A percentile compares a stretch with the other conserved stretches of the same genome.
phyloP scores from a whole-genome alignment of 2,888 invertebrate genomes.

The Dynastes maya region DNA sequence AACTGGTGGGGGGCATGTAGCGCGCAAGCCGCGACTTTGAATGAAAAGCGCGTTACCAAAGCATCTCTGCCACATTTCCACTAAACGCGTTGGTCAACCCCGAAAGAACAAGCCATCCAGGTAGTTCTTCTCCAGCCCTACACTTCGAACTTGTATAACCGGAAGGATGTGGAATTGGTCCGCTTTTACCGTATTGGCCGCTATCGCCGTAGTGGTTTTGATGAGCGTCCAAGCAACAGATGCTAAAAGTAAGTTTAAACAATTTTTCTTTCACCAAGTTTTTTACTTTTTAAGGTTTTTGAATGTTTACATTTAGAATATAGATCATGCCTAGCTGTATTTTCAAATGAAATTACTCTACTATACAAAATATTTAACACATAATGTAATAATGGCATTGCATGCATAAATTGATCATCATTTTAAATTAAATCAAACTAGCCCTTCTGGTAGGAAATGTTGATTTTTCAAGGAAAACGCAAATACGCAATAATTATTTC shows the following conservation, averaged over 20 bases:
- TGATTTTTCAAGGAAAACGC: too few relatives aligned
- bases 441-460: too few relatives aligned
- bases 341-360: too few relatives aligned
- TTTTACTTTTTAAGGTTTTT: too few relatives aligned
- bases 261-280: neutral
- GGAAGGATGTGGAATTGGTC: conserved; percentile 57
- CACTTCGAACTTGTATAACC: neutral
- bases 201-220: conserved; percentile 58
- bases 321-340: too few relatives aligned
- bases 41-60: conserved; percentile 63
- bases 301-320: too few relatives aligned
- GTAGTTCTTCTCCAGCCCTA: neutral
- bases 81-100: conserved; percentile 52
- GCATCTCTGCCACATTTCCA: conserved; percentile 58
- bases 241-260: conserved; percentile 62
- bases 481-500: too few relatives aligned
- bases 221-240: conserved; percentile 58
- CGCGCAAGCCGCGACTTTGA: conserved; percentile 62
- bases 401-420: too few relatives aligned
- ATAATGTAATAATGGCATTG: too few relatives aligned
- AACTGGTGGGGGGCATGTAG: conserved; percentile 47
- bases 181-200: conserved; percentile 54
- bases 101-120: neutral
- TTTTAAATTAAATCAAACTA: too few relatives aligned
- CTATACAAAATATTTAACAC: too few relatives aligned